Conservation (phyloP, 2,113 vertebrate species). For the Anthoscopus minutus region DNA sequence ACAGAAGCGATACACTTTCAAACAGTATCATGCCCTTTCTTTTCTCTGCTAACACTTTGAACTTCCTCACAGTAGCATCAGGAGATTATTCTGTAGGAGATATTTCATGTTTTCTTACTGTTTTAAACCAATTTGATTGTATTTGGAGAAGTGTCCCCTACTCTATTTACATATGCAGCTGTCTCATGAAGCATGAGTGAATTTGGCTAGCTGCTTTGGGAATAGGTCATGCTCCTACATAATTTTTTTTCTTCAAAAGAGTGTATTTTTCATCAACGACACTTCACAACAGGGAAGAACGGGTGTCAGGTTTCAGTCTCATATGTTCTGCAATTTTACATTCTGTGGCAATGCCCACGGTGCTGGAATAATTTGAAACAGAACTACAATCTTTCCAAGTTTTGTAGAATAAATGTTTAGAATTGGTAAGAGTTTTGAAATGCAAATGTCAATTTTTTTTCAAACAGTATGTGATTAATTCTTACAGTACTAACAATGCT, state of each 20-base stretch:
- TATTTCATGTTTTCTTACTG: constrained; percentile 6
- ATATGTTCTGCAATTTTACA: constrained; percentile 74
- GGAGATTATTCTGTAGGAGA: constrained; percentile 15
- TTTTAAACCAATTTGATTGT: neutral
- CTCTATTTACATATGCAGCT: neutral
- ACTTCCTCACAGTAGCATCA: neutral
- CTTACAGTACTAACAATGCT: constrained; percentile 55
- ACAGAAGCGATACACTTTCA: neutral
- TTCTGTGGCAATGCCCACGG: constrained; percentile 71
- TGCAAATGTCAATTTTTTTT: constrained; percentile 68
- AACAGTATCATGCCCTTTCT: neutral
- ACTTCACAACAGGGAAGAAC: constrained; percentile 69
- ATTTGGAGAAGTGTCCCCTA: neutral
- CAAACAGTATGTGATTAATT: constrained; percentile 58
- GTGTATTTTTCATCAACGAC: constrained; percentile 63
- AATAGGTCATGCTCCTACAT: constrained; percentile 37
- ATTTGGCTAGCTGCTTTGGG: constrained; percentile 39
- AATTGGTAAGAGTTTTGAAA: constrained; percentile 76
- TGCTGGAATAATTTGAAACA: constrained; percentile 72
- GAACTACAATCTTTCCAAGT: constrained; percentile 76
- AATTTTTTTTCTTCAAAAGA: constrained; percentile 58
- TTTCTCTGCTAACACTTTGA: neutral
- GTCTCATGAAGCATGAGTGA: neutral
- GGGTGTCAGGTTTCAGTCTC: constrained; percentile 77
- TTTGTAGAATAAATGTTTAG: constrained; percentile 74